Base-by-base conservation (phyloP, 2,888 invertebrate species). In the Nowickia ferox region DNA sequence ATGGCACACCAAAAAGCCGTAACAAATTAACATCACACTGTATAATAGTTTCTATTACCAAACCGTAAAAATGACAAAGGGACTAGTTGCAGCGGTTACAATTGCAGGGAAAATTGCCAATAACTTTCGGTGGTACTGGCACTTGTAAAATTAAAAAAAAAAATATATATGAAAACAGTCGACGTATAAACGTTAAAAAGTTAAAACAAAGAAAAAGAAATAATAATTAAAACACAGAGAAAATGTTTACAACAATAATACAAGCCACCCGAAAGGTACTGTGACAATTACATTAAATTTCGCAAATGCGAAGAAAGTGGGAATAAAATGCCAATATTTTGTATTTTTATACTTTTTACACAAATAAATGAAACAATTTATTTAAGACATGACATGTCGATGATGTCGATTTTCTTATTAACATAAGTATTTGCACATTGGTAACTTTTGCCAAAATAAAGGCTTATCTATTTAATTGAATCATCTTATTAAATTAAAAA, bases 221-320 rank as follows among this genome's bases (percentile, higher is more conserved):
- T 46, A 68, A 72, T 15, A 40, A 57, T 44, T 44, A 19, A 55
- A 68, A 51, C 10, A 13, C 61, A 57, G 55, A 38, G 0, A 57
- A 80, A 72, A 84, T 84, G 81, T 84, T 77, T 68, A 68, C 61
- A 40, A 61, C 77, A 30, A 22, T 42, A 46, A 63, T 77, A n/a
- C 66, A 72, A 72, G 59, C 48, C 2, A 59, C 59, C 17, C 66
- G 55, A 71, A 77, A 84, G 76, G 84, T 84, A 69, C 6, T 15
- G 10, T 10, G 9, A 42, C 22, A 40, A 61, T 46, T 65, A 80
- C 57, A 57, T 19, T 44, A 48, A n/a, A 15, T 30, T 30, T 30
- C 30, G 6, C 6, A 30, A 30, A 30, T 30, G 6, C 6, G 2
- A 30, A 30, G 1, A 30, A 30, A 30, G 30, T 6, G 30, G 30